phyloP scores from a whole-genome alignment of 1,140 invertebrate species.

The Pseudobourletiella spinata region DNA sequence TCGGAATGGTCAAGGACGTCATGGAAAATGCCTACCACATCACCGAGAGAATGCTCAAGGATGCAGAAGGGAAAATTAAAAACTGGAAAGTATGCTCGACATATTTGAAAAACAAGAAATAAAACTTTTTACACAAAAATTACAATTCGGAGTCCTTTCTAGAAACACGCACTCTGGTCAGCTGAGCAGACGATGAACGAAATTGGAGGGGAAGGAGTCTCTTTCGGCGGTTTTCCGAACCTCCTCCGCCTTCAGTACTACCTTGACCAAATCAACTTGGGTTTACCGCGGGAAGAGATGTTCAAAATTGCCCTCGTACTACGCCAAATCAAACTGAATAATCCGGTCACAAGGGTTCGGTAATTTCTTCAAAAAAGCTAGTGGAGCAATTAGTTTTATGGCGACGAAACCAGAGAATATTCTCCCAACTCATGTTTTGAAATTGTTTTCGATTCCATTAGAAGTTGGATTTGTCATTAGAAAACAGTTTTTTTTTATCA shows the following conservation, averaged over 20 bases:
- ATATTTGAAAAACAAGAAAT: background rate
- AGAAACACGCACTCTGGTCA: slow-evolving; percentile 26
- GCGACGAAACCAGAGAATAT: too few species aligned
- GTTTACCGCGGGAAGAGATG: slow-evolving; percentile 51
- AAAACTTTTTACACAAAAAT: too few species aligned
- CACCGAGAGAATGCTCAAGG: slow-evolving; percentile 4
- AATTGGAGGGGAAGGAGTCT: slow-evolving; percentile 4
- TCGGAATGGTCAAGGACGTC: slow-evolving; percentile 15
- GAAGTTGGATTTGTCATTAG: too few species aligned
- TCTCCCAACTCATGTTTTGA: too few species aligned
- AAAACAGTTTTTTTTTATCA: too few species aligned
- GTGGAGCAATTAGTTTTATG: slow-evolving; percentile 1
- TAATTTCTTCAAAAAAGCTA: slow-evolving; percentile 35
- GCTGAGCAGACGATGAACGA: background rate
- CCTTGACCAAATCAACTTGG: slow-evolving; percentile 50
- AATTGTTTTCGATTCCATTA: too few species aligned
- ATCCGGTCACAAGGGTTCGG: slow-evolving; percentile 49
- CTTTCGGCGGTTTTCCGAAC: slow-evolving; percentile 38
- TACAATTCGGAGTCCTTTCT: background rate
- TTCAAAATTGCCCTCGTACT: slow-evolving; percentile 53
- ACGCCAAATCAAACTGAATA: slow-evolving; percentile 44
- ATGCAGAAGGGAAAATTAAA: slow-evolving; percentile 1
- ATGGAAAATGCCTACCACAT: slow-evolving; percentile 16
- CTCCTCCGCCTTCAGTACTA: slow-evolving; percentile 46
- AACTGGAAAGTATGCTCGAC: slow-evolving; percentile 21